A percentile compares a stretch with the other conserved stretches of the same genome.
phyloP scores from a whole-genome alignment of 2,113 vertebrate species.

The Antennarius striatus region DNA sequence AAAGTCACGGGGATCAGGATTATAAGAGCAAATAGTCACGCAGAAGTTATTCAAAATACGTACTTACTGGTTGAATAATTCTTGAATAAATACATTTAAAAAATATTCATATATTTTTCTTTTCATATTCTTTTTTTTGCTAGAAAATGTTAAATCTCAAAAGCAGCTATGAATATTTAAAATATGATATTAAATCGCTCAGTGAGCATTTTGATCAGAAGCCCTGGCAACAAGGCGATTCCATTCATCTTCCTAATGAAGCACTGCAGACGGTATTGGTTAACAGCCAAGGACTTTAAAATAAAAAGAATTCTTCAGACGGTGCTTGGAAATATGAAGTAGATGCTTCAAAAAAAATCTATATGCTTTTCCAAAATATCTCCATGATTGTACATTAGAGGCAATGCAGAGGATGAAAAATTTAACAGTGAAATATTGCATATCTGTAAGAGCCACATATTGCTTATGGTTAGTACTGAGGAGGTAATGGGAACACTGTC shows the following conservation, averaged over 20 bases:
- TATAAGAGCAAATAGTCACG: constrained; percentile 20
- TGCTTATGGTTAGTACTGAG: constrained; percentile 33
- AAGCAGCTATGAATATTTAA: constrained; percentile 60
- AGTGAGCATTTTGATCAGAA: constrained; percentile 28
- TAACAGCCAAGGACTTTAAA: constrained; percentile 13
- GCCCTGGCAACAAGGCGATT: constrained; percentile 27
- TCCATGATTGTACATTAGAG: constrained; percentile 42
- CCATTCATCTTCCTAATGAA: constrained; percentile 33
- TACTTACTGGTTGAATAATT: constrained; percentile 53
- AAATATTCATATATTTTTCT: constrained; percentile 73
- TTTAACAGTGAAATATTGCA: constrained; percentile 56
- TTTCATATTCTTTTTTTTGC: constrained; percentile 20
- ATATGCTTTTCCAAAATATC: constrained; percentile 4
- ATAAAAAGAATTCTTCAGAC: constrained; percentile 15
- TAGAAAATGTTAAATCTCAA: constrained; percentile 53
- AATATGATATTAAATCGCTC: constrained; percentile 60
- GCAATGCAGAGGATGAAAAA: constrained; percentile 28
- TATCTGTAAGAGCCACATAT: constrained; percentile 44
- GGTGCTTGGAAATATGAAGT: constrained; percentile 31
- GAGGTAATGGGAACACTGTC: background rate
- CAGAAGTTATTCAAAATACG: constrained; percentile 64
- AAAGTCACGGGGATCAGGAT: constrained; percentile 17
- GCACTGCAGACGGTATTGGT: constrained; percentile 31
- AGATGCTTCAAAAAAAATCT: background rate
- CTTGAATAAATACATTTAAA: constrained; percentile 78